A percentile compares a stretch with the other conserved stretches of the same genome.
Evolutionary conservation across 2,888 invertebrate species (phyloP).

Genomic region (Andrena flavipes): DNA sequence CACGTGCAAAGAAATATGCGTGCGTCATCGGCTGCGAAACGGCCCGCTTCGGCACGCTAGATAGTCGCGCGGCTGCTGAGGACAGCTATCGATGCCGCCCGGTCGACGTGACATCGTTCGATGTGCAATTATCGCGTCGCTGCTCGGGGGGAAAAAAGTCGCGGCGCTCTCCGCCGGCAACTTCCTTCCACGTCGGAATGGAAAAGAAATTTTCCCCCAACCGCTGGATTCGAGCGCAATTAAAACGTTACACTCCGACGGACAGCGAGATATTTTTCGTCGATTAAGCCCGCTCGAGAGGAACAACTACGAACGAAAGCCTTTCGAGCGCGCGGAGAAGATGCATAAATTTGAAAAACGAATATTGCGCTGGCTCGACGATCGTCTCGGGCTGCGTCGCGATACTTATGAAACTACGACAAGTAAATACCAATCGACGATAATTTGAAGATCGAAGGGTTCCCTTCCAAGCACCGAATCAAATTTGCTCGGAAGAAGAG

Average conservation of each 20-base stretch:
- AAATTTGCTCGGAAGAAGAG: no score
- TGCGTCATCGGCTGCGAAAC: slow-evolving; percentile 37
- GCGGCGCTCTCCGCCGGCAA: neutral
- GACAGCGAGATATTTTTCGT: slow-evolving; percentile 10
- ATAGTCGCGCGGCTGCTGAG: neutral
- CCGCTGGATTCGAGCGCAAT: slow-evolving; percentile 21
- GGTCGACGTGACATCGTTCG: neutral
- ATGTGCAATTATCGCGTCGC: neutral
- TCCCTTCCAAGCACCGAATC: no score
- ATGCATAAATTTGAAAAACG: neutral
- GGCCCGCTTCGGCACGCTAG: slow-evolving; percentile 23
- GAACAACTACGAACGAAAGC: slow-evolving; percentile 7
- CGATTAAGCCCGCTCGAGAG: slow-evolving; percentile 23
- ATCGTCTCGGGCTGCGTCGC: no score
- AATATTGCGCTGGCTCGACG: neutral
- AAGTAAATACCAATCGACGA: no score
- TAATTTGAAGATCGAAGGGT: no score
- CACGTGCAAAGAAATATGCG: slow-evolving; percentile 46
- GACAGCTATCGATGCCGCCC: neutral
- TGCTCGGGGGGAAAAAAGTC: neutral
- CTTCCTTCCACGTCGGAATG: neutral
- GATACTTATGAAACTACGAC: no score
- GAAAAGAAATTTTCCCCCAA: neutral
- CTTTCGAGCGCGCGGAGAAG: neutral
- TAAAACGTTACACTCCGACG: slow-evolving; percentile 37